phyloP scores from a whole-genome alignment of 2,888 invertebrate genomes.

The Diplazon laetatorius region DNA sequence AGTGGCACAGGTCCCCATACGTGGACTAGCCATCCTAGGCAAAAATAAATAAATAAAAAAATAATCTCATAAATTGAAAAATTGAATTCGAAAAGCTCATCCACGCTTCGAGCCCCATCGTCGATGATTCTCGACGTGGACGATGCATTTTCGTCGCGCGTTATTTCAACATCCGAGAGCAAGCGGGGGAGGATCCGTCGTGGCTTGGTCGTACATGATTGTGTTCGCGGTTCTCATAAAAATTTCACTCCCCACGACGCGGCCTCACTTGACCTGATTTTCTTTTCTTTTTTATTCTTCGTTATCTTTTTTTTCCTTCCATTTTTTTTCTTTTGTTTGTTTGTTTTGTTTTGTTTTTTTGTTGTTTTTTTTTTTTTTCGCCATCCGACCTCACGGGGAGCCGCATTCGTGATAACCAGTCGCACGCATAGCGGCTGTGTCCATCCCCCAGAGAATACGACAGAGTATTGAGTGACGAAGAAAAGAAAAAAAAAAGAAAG shows the following conservation, averaged over 20 bases:
- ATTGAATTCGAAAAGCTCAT: too few species aligned
- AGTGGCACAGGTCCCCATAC: too few species aligned
- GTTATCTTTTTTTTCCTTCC: too few species aligned
- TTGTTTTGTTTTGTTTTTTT: too few species aligned
- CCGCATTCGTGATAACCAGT: slow-evolving; percentile 59
- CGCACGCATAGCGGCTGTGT: slow-evolving; percentile 46
- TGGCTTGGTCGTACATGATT: slow-evolving; percentile 46
- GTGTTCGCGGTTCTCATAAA: slow-evolving; percentile 70
- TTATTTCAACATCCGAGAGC: slow-evolving; percentile 25
- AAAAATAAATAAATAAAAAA: too few species aligned
- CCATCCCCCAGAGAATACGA: slow-evolving; percentile 13
- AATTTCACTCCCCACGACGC: slow-evolving; percentile 72
- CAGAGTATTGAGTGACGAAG: background rate
- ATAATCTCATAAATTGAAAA: too few species aligned
- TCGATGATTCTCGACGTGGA: background rate
- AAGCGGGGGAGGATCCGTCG: slow-evolving; percentile 23
- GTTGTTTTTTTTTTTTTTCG: slow-evolving; percentile 29
- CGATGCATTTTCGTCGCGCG: slow-evolving; percentile 1
- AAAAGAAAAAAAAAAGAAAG: background rate
- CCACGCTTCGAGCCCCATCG: too few species aligned
- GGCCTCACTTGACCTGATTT: slow-evolving; percentile 76
- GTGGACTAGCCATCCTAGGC: too few species aligned
- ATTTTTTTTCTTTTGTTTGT: slow-evolving; percentile 39
- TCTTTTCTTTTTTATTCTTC: slow-evolving; percentile 19
- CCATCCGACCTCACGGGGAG: slow-evolving; percentile 55